Evolutionary conservation across 2,888 invertebrate genomes (phyloP).

Genomic region (Automeris io): DNA sequence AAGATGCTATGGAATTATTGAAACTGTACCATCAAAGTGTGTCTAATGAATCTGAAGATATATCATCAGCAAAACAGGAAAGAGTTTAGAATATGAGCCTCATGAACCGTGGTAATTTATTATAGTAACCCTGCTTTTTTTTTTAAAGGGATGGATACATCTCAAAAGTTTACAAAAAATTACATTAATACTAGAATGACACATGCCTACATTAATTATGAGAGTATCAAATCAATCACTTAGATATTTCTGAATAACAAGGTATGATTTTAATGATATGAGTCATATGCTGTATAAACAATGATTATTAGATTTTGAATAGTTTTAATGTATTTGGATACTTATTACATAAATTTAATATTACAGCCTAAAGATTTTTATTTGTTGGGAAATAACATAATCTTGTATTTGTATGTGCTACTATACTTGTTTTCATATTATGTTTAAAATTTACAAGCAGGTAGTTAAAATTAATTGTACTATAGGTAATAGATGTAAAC

Average conservation of each 20-base stretch:
- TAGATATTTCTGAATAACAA: too few relatives aligned
- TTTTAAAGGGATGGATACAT: constrained; percentile 56
- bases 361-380: constrained; percentile 4
- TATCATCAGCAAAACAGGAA: constrained; percentile 66
- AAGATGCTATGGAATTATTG: constrained; percentile 90
- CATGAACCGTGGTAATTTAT: constrained; percentile 24
- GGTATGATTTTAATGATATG: too few relatives aligned
- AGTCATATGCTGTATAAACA: too few relatives aligned
- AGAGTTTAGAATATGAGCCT: constrained; percentile 42
- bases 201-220: background rate
- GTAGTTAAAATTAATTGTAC: constrained; percentile 10
- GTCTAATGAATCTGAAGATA: constrained; percentile 66
- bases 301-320: constrained; percentile 9
- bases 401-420: background rate
- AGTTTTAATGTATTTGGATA: background rate
- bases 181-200: background rate
- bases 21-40: constrained; percentile 82
- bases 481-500: constrained; percentile 40
- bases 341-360: background rate
- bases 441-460: constrained; percentile 9
- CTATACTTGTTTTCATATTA: background rate
- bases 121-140: constrained; percentile 54
- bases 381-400: background rate
- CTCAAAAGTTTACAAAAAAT: constrained; percentile 73
- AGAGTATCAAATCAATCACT: too few relatives aligned